Percentiles rank a stretch among this genome's conserved stretches.
Evolutionary conservation across 2,888 invertebrate genomes (phyloP).

Genomic region (Helicoverpa assulta): DNA sequence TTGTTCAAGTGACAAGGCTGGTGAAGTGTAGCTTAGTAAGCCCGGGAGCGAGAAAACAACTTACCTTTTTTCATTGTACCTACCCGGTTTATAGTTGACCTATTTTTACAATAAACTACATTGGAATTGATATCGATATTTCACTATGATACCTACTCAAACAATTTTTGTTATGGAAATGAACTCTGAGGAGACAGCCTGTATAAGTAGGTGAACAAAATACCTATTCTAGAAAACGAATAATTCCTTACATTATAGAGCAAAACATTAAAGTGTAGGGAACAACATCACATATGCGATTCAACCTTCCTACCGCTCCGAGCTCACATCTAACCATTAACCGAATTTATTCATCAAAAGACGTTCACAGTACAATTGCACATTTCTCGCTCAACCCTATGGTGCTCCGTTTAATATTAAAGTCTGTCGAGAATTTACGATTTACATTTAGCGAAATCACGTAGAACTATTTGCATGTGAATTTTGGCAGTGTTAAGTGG

Average conservation of each 20-base stretch:
- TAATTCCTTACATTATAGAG: neutral
- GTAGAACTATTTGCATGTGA: conserved; percentile 45
- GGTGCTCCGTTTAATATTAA: conserved; percentile 57
- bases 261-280: conserved; percentile 10
- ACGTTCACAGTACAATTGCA: conserved; percentile 55
- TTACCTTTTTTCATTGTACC: neutral
- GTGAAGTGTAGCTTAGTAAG: neutral
- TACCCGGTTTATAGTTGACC: neutral
- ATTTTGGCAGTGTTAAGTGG: conserved; percentile 51
- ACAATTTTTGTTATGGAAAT: too few species aligned
- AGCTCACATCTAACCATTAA: conserved; percentile 42
- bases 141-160: too few species aligned
- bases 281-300: conserved; percentile 6
- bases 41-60: neutral
- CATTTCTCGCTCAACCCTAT: conserved; percentile 40
- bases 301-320: conserved; percentile 20
- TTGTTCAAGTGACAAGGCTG: neutral
- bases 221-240: neutral
- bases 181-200: too few species aligned
- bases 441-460: conserved; percentile 71
- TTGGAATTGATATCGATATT: neutral
- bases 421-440: conserved; percentile 71
- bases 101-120: conserved; percentile 1
- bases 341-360: conserved; percentile 60
- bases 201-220: too few species aligned